Evolutionary conservation across 2,797 vertebrate genomes (phyloP), one percentile per base, ranked within the genome.

Genomic region (Melanotaenia trifasciata): DNA sequence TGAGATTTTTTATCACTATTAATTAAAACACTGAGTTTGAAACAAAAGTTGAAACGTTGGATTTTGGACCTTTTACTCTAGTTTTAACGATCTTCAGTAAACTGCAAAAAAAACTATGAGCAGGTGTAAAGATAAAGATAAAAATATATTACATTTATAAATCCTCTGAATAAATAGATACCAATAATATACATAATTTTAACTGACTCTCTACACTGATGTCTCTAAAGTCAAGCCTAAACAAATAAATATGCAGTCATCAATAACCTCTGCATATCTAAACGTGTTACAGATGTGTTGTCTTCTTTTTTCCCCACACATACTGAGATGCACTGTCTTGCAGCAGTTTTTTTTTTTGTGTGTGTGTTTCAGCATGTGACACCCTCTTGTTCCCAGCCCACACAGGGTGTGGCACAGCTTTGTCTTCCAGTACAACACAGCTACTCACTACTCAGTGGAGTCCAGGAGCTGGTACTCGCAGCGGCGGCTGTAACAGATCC

Each of bases 371-470:
- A 67, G 74, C 45, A 64, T 50, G 22, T 45, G 22, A 59, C 22
- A 13, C 7, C 16, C 22, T 62, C 32, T 30, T 56, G 28, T 14
- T 50, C 18, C n/a, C 32, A 6, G 64, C 47, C 35, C 9, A 14
- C 9, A 8, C 33, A 63, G 56, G 70, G 30, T 38, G 79, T 61
- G 43, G 47, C 58, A 8, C 56, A 54, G 18, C n/a, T 30, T 38
- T 4, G 47, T 51, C 58, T 16, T 20, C 38, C 35, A 53, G 36
- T 30, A 3, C 1, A 28, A 30, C 3, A 50, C 30, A 20, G 56
- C 2, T 74, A 94, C 95, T 94, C 81, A 96, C 95, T 96, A 96
- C 72, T 95, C 94, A 5, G 95, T 95, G 63, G 95, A 96, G 90
- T 96, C 95, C 81, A 95, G 87, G 9, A 96, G 94, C 65, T 96